A percentile compares a stretch with the other conserved stretches of the same genome.
Conservation (phyloP, 2,113 vertebrate genomes). For the Mormyrus iriodes region DNA sequence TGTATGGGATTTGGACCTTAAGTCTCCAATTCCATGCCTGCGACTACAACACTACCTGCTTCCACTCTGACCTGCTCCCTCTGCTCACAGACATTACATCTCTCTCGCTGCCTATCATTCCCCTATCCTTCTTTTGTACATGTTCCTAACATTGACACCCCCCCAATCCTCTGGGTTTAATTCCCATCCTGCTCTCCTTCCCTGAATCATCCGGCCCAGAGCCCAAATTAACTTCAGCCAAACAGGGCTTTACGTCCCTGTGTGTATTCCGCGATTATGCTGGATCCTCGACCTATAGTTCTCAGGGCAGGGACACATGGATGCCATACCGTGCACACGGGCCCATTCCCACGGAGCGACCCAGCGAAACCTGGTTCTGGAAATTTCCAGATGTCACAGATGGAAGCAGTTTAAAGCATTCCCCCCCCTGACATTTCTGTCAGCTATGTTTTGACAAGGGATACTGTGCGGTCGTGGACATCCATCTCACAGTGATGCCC, state of each 20-base stretch:
- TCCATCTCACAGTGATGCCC: not conserved
- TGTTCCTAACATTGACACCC: not conserved
- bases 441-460: not conserved
- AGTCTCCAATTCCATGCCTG: not conserved
- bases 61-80: not conserved
- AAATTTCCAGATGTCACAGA: not conserved
- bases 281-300: not conserved
- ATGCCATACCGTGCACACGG: not conserved
- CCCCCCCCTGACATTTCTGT: not conserved
- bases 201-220: not conserved
- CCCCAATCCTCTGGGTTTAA: not conserved
- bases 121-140: not conserved
- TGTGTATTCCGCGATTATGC: not conserved
- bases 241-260: not conserved
- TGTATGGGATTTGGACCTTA: not conserved
- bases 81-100: too few species aligned
- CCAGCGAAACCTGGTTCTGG: constrained; percentile 15
- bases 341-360: not conserved
- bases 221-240: not conserved
- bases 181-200: not conserved
- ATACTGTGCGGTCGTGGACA: not conserved
- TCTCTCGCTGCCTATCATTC: not conserved
- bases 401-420: constrained; percentile 49
- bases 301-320: not conserved
- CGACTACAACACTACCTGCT: not conserved